Base-by-base conservation (phyloP, 2,113 vertebrate species). In the Lycaon pictus region DNA sequence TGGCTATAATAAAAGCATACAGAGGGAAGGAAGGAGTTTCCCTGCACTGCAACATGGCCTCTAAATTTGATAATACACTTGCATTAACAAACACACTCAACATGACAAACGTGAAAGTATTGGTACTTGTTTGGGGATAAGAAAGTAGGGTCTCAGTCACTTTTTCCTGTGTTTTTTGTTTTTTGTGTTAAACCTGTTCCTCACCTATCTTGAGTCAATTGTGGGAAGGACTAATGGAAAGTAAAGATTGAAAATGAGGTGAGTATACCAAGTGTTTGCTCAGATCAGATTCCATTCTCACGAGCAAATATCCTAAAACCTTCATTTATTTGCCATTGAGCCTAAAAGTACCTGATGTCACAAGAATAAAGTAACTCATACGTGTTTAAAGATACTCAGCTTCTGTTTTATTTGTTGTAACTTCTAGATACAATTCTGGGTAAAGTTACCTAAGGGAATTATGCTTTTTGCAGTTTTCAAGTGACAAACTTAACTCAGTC, bases 381-480 rank as follows among this genome's bases (percentile, higher is more conserved):
- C 15, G 9, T 32, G 25, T 84, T 93, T 90, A 65, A 77, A 79
- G 29, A 90, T 32, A 55, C 15, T 81, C 63, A 58, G 25, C 12
- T 91, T 96, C 69, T 16, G 3, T 32, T 53, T 93, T 53, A 60
- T 80, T 89, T 81, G 43, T 67, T 74, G 15, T 88, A 7, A 83
- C 16, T 51, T 85, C 51, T 79, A 88, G 29, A 13, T 80, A 72
- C 43, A 88, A 85, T 83, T 96, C 65, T 95, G 94, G 9, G 67
- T 43, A 83, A 96, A n/a, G 32, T 90, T 62, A 80, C 48, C 11
- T 88, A 84, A 95, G 23, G 65, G 29, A 84, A 69, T 88, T 69
- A 48, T 48, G 65, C 8, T 72, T 27, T 81, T 81, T 51, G 29
- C 55, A 2, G 11, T 89, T 72, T 90, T 4, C 8, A 55, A 93